Evolutionary conservation across 2,888 invertebrate species (phyloP).

Genomic region (Drosophila infuscata): DNA sequence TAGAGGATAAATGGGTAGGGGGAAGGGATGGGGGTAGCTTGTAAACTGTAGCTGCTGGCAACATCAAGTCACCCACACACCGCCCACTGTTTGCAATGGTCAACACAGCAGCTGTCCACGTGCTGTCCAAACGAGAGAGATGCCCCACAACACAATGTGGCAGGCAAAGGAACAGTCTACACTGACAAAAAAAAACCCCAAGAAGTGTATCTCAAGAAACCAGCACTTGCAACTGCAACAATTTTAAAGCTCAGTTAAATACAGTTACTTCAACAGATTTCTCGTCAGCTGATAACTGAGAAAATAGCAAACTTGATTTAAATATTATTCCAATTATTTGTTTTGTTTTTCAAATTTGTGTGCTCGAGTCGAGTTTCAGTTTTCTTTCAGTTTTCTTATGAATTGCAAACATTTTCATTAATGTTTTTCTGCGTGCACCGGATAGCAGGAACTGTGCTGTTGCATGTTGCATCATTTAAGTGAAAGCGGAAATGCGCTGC

Average conservation of each 20-base stretch:
- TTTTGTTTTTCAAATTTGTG: neutral
- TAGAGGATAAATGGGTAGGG: neutral
- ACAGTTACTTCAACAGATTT: neutral
- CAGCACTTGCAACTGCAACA: neutral
- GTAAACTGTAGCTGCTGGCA: neutral
- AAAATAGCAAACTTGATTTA: too few species aligned
- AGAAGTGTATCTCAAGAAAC: neutral
- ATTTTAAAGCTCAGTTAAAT: neutral
- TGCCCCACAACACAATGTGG: constrained; percentile 1
- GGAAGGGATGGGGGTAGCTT: neutral
- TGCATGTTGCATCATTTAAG: constrained; percentile 54
- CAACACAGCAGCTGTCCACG: constrained; percentile 11
- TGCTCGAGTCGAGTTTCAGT: neutral
- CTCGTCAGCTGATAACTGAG: too few species aligned
- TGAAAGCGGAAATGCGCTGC: constrained; percentile 64
- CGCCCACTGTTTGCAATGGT: constrained; percentile 5
- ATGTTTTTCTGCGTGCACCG: neutral
- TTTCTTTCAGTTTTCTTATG: neutral
- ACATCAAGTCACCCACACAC: neutral
- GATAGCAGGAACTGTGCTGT: neutral
- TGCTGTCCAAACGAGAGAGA: constrained; percentile 10
- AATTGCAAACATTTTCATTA: neutral
- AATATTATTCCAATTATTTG: neutral
- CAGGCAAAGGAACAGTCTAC: neutral
- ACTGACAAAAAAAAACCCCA: neutral